phyloP scores from a whole-genome alignment of 1,140 invertebrate species.

The Calephelis nemesis region DNA sequence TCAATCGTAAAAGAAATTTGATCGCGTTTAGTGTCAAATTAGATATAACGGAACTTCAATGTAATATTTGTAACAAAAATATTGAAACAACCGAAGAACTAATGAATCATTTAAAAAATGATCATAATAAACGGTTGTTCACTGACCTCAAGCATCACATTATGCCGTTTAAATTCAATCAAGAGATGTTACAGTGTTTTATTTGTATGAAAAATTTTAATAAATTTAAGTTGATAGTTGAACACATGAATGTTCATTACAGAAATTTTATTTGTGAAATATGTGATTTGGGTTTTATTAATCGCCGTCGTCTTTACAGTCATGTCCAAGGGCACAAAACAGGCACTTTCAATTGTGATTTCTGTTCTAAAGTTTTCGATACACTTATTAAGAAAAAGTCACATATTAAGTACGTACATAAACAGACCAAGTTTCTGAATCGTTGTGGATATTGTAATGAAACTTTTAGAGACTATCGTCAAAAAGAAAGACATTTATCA shows the following conservation, averaged over 20 bases:
- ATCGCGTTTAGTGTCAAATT: conserved; percentile 33
- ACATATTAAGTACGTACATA: conserved; percentile 51
- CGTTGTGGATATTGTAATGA: conserved; percentile 54
- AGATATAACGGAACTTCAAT: conserved; percentile 44
- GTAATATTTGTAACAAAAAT: conserved; percentile 37
- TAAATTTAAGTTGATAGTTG: conserved; percentile 36
- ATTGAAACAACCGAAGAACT: conserved; percentile 36
- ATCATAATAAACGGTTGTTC: conserved; percentile 34
- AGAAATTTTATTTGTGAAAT: conserved; percentile 41
- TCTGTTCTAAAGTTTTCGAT: conserved; percentile 49
- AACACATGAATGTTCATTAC: conserved; percentile 41
- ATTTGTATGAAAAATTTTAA: conserved; percentile 36
- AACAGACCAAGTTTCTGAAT: conserved; percentile 37
- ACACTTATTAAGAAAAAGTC: conserved; percentile 44
- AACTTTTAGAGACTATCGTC: conserved; percentile 44
- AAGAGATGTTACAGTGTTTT: conserved; percentile 36
- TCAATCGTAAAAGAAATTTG: conserved; percentile 13
- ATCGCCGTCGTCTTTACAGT: conserved; percentile 24
- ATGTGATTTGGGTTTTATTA: conserved; percentile 45
- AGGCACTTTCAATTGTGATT: conserved; percentile 32
- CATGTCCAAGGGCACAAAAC: conserved; percentile 23
- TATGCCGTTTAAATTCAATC: conserved; percentile 48
- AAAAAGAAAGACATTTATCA: conserved; percentile 48
- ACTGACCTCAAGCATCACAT: conserved; percentile 40
- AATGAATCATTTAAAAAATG: conserved; percentile 33